These are phyloP conservation scores for Drosophila demipolita DNA, from an alignment of 2,888 invertebrate species.

Conservation along the genomic window DNA sequence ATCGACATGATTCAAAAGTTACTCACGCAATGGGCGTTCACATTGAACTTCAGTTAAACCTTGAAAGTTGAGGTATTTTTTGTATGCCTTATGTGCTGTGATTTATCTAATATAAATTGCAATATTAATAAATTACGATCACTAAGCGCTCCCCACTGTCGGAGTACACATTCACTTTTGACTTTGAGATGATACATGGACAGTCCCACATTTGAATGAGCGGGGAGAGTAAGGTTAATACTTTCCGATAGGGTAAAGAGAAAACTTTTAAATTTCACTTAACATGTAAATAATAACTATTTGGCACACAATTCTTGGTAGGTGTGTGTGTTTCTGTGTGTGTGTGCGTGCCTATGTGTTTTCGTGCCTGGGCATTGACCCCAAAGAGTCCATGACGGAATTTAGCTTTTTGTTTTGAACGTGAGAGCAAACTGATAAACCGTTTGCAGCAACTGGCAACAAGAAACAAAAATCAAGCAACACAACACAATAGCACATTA, in stretches of 20 bases:
- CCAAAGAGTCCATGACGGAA: slow-evolving; percentile 63
- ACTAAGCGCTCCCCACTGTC: neutral
- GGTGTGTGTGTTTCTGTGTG: neutral
- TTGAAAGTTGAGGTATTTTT: slow-evolving; percentile 60
- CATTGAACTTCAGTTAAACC: slow-evolving; percentile 60
- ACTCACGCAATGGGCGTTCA: slow-evolving; percentile 57
- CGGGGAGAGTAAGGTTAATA: neutral
- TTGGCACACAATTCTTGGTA: slow-evolving; percentile 60
- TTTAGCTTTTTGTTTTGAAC: slow-evolving; percentile 70
- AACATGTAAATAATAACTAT: slow-evolving; percentile 43
- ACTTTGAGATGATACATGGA: slow-evolving; percentile 8
- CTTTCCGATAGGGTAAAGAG: slow-evolving; percentile 54
- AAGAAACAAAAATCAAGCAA: slow-evolving; percentile 20
- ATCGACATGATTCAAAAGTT: slow-evolving; percentile 13
- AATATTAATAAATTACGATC: slow-evolving; percentile 11
- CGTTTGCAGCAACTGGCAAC: slow-evolving; percentile 63
- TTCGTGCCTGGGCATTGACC: slow-evolving; percentile 64
- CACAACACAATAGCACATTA: slow-evolving; percentile 66
- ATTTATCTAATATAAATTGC: slow-evolving; percentile 53
- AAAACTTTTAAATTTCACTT: slow-evolving; percentile 67
- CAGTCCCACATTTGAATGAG: neutral
- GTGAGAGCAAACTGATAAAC: slow-evolving; percentile 75
- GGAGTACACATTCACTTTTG: slow-evolving; percentile 59
- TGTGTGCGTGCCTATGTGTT: slow-evolving; percentile 9
- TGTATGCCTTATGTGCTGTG: slow-evolving; percentile 24